Evolutionary conservation across 2,113 vertebrate species (phyloP), one percentile per base, ranked within the genome.

Genomic region (Chaetops frenatus): DNA sequence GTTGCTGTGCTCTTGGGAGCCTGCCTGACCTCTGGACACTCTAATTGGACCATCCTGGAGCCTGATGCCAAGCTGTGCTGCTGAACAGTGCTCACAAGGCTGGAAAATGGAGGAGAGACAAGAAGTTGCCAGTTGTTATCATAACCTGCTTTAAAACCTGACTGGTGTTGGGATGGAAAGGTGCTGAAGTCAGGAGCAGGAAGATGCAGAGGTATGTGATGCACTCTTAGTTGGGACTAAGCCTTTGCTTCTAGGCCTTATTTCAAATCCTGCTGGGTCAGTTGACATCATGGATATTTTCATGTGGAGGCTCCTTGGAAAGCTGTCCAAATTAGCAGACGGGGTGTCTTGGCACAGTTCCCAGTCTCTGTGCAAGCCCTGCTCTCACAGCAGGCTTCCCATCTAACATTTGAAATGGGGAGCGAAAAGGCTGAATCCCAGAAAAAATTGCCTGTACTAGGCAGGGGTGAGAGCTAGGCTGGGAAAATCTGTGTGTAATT

Each of bases 1-100:
- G 31, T 27, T 2, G 1, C 23, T 77, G 19, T 36, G 20, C 29
- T 38, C 11, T 35, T 23, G 14, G 38, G 53, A 18, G 6, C 28
- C n/a, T 40, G 36, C 2, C 4, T 44, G 15, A 31, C 19, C 24
- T 29, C n/a, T 4, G 9, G 58, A 22, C 31, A 12, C 45, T 0
- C 1, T 13, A 17, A 27, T 4, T 60, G 18, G 35, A 21, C 35
- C 48, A 11, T 47, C 67, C 62, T 51, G 69, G 25, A 47, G 40
- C 20, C 35, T 57, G 35, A 7, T 33, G 15, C 13, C 9, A 17
- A 9, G 23, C 54, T 54, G 54, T 56, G 81, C 60, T 0, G 27
- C 62, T 76, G 47, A 42, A 18, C 18, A 14, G 15, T 44, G 61
- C 44, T 53, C 36, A 9, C 0, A 0, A 72, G 82, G 12, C 53